phyloP scores from a whole-genome alignment of 2,888 invertebrate species.

The Cantharis lateralis region DNA sequence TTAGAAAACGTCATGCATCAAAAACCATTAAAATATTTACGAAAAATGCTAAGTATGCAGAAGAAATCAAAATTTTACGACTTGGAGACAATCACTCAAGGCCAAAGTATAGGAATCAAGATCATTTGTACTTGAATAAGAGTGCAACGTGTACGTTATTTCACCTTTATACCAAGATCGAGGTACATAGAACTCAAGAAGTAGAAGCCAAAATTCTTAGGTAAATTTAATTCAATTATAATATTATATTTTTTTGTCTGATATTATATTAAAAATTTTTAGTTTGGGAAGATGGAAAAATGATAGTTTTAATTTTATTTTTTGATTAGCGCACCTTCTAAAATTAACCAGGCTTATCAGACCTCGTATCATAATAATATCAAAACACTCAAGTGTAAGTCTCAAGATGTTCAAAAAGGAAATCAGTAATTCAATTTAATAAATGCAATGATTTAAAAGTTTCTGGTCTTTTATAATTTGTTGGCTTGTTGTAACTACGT shows the following conservation, averaged over 20 bases:
- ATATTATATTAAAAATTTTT: background rate
- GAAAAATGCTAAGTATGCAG: background rate
- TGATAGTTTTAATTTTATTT: background rate
- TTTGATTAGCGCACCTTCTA: background rate
- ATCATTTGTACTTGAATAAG: background rate
- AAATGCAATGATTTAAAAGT: background rate
- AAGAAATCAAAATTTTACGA: background rate
- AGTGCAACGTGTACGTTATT: background rate
- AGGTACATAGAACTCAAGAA: background rate
- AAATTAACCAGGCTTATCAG: background rate
- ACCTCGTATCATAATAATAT: background rate
- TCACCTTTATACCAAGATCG: background rate
- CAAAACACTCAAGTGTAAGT: background rate
- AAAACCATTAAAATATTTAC: background rate
- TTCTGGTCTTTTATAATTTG: background rate
- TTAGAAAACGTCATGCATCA: too few relatives aligned
- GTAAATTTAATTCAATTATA: background rate
- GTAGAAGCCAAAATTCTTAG: background rate
- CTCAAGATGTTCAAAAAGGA: background rate
- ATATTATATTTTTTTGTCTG: background rate
- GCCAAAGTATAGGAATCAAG: background rate
- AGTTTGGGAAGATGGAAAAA: background rate
- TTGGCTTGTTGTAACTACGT: background rate
- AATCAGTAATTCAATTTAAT: background rate
- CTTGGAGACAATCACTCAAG: background rate